Percentiles rank a stretch among this genome's conserved stretches.
phyloP scores from a whole-genome alignment of 2,888 invertebrate species.

The Miltochrista miniata region DNA sequence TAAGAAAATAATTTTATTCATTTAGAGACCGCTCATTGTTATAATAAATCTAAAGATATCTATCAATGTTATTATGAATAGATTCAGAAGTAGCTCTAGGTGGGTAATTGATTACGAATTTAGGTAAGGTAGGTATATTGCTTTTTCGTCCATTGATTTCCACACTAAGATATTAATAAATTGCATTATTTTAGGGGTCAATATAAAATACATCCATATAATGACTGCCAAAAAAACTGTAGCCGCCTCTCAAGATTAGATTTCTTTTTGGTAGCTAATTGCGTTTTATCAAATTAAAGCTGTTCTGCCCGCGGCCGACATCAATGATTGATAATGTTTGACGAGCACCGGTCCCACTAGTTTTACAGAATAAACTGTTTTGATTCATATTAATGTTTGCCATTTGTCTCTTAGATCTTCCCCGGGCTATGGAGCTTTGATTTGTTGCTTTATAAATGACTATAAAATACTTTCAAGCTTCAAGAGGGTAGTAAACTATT shows the following conservation, averaged over 20 bases:
- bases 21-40: constrained; percentile 23
- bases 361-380: constrained; percentile 82
- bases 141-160: constrained; percentile 30
- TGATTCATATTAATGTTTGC: constrained; percentile 71
- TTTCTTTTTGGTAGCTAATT: constrained; percentile 83
- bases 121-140: constrained; percentile 15
- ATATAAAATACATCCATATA: constrained; percentile 62
- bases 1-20: constrained; percentile 33
- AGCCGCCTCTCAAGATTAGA: constrained; percentile 76
- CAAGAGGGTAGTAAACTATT: background rate
- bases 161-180: constrained; percentile 39
- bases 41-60: constrained; percentile 3
- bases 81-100: constrained; percentile 7
- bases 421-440: constrained; percentile 28
- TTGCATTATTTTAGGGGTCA: constrained; percentile 51
- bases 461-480: background rate
- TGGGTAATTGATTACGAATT: constrained; percentile 16
- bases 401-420: constrained; percentile 62
- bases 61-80: constrained; percentile 12
- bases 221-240: constrained; percentile 66
- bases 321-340: constrained; percentile 80
- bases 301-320: constrained; percentile 64
- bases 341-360: constrained; percentile 67
- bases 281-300: constrained; percentile 83
- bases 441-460: constrained; percentile 30